Base-by-base conservation (phyloP, 53 echinoderm and acorn worm species). In the Stichopus horrens region DNA sequence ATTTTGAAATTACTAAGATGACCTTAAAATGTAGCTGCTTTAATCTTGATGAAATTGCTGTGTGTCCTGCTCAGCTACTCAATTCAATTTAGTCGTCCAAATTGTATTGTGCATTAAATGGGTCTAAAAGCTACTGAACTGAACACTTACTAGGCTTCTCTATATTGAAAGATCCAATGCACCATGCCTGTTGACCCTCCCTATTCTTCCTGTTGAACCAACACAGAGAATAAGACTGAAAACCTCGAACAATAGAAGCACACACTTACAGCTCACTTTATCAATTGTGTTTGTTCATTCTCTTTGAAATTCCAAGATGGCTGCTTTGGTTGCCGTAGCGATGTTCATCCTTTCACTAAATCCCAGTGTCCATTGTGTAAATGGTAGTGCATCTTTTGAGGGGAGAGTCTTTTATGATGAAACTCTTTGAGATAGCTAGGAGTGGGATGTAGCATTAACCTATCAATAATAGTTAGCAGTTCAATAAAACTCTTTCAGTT, bases 161-260 rank as follows among this genome's bases (percentile, higher is more conserved):
- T 9, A 79, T 54, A 79, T 55, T 79, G 16, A 54, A 18, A 53
- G 8, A 54, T 56, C 55, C 79, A 51, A 55, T 79, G 79, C 19
- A 53, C 79, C 13, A 54, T 53, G 18, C 19, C 79, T 79, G 79
- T 79, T 79, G 79, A 79, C 79, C 79, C 79, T 79, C 79, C 79
- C 79, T 79, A 79, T 79, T 79, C 53, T 79, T n/a, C 79, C 18
- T 79, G 79, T 79, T 79, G 53, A 79, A 54, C 79, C 79, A 79
- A 79, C 79, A 79, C 54, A 79, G 55, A 79, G 79, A 79, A 79
- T 53, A 79, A 79, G 37, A 55, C 16, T 54, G 16, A n/a, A 79
- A 18, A 6, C 5, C 14, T 37, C 5, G 8, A 54, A 79, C 79
- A 79, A 79, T 79, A 79, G 79, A 53, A 16, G 51, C 16, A 79